Evolutionary conservation across 2,797 vertebrate genomes (phyloP).

Genomic region (Dicrostonyx torquatus): DNA sequence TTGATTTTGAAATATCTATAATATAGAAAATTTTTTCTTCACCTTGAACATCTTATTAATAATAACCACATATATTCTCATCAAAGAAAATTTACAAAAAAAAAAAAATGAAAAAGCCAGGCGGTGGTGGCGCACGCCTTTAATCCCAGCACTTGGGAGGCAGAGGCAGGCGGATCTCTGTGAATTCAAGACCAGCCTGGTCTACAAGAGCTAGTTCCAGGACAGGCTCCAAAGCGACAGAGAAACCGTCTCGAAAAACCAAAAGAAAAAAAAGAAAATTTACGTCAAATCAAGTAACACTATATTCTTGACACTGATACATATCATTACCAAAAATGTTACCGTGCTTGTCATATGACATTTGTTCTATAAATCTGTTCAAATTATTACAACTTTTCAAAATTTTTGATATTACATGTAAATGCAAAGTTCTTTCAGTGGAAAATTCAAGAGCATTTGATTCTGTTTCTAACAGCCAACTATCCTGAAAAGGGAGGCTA

Average conservation of each 20-base stretch:
- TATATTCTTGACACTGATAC: constrained; percentile 16
- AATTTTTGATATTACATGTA: constrained; percentile 17
- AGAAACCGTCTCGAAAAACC: too few relatives aligned
- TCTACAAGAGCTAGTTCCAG: too few relatives aligned
- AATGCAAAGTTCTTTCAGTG: constrained; percentile 6
- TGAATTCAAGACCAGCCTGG: too few relatives aligned
- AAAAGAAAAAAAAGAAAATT: too few relatives aligned
- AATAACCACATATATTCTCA: constrained; percentile 47
- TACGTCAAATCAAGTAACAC: constrained; percentile 47
- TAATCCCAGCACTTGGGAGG: too few relatives aligned
- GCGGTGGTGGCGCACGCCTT: too few relatives aligned
- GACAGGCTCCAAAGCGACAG: too few relatives aligned
- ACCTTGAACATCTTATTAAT: constrained; percentile 45
- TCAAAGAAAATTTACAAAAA: too few relatives aligned
- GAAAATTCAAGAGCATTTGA: constrained; percentile 33
- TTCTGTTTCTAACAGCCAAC: constrained; percentile 80
- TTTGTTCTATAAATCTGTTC: constrained; percentile 26
- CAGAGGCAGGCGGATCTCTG: too few relatives aligned
- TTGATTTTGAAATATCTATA: constrained; percentile 31
- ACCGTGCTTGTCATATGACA: background rate
- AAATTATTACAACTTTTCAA: constrained; percentile 47
- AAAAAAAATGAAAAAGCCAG: too few relatives aligned
- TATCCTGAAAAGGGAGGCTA: constrained; percentile 84
- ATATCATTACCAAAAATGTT: constrained; percentile 24
- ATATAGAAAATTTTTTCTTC: background rate